Evolutionary conservation across 1,140 invertebrate genomes (phyloP), one percentile per base, ranked within the genome.

Genomic region (Leucophenga varia): DNA sequence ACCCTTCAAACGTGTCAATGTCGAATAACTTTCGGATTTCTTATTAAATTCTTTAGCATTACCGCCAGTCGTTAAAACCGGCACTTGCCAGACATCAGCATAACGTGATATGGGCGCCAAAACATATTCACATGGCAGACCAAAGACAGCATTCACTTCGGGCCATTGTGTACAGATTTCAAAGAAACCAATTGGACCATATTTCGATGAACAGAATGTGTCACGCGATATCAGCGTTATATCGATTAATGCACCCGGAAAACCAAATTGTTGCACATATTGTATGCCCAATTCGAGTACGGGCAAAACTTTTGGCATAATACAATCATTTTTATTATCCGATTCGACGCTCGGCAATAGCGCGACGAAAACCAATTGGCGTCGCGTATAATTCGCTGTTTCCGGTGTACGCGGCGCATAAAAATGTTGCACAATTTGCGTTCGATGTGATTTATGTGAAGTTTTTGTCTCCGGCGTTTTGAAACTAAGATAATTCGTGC

Each of bases 51-150:
- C 85, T 47, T 90, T 85, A 0, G 89, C 89, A 60, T 90, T 86
- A 0, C 86, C 93, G 0, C 89, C 90, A 0, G 91, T 84, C 2
- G 91, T 93, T 5, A 97, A 72, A 1, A 96, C 84, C 0, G 94
- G 93, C 14, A 94, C 87, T 2, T 85, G 79, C 93, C 93, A 97
- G n/a, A 83, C 83, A 4, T 88, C 85, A 1, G 90, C 84, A 65
- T 94, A 95, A 10, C 93, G 79, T 1, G 90, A 87, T 1, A 97
- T 90, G 1, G 93, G 92, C 1, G 93, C 91, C 41, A 96, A 81
- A 3, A 90, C 90, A 74, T 94, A 96, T 57, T 94, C 91, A 75
- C 93, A 96, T 2, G 92, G 85, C 1, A 93, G 89, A 0, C 93
- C 94, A 57, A 96, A 81, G 65, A 95, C 92, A 1, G 88, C 90